phyloP scores from a whole-genome alignment of 1,140 invertebrate species.

The Meloidogyne floridensis region DNA sequence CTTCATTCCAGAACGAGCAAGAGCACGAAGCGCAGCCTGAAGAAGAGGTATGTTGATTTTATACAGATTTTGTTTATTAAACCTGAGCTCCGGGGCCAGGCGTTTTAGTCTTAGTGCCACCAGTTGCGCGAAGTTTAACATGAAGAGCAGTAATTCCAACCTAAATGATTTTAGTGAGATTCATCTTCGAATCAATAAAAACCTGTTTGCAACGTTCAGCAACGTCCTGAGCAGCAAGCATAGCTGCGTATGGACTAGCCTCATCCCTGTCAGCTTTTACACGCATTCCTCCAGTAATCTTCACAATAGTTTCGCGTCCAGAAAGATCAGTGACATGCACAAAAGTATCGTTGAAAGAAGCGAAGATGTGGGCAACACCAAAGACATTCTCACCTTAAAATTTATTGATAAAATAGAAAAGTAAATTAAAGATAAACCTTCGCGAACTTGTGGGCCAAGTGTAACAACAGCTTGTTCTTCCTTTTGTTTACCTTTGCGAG shows the following conservation, averaged over 20 bases:
- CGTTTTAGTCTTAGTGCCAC: constrained; percentile 90
- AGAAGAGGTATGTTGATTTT: too few species aligned
- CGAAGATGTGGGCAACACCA: constrained; percentile 98
- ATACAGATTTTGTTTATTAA: too few species aligned
- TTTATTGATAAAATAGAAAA: background rate
- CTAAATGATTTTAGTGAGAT: constrained; percentile 26
- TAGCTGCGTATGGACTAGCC: constrained; percentile 98
- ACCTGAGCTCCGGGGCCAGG: constrained; percentile 89
- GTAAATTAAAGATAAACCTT: constrained; percentile 65
- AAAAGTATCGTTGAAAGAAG: constrained; percentile 99
- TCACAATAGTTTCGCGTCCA: constrained; percentile 92
- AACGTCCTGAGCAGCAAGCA: constrained; percentile 99
- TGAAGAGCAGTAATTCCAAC: constrained; percentile 95
- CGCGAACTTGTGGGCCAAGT: constrained; percentile 91
- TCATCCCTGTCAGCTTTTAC: constrained; percentile 99
- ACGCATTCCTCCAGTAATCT: constrained; percentile 99
- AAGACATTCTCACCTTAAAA: constrained; percentile 83
- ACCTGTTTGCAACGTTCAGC: constrained; percentile 92
- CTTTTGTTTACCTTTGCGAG: constrained; percentile 89
- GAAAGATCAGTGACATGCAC: constrained; percentile 99
- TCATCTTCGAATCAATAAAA: background rate
- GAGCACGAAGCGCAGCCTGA: constrained; percentile 88
- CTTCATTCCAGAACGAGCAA: constrained; percentile 97
- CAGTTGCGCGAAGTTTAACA: constrained; percentile 95
- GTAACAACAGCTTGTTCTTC: constrained; percentile 95